These are phyloP conservation scores for Grammomys surdaster DNA, from an alignment of 2,113 vertebrate genomes.

Conservation along the genomic window DNA sequence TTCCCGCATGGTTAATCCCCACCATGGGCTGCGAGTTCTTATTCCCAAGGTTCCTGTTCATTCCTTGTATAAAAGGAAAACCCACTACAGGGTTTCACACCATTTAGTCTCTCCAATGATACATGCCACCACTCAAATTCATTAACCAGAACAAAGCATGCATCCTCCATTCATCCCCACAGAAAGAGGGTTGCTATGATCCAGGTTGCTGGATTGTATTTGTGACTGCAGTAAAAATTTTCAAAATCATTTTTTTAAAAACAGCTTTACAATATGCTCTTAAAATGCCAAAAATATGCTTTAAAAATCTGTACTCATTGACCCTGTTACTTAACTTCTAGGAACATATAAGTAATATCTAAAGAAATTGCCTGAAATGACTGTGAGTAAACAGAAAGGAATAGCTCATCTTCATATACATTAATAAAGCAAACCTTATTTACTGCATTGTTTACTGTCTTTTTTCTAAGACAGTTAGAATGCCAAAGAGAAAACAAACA, in stretches of 20 bases:
- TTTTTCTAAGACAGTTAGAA: background rate
- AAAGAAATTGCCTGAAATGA: background rate
- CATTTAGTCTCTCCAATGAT: background rate
- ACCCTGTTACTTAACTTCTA: background rate
- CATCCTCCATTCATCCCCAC: background rate
- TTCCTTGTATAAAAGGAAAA: background rate
- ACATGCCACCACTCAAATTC: background rate
- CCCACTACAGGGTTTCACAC: background rate
- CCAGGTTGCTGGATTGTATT: background rate
- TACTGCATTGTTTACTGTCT: background rate
- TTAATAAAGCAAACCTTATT: background rate
- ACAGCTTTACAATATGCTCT: background rate
- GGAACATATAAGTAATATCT: constrained; percentile 25
- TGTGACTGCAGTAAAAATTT: background rate
- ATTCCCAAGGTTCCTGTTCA: background rate
- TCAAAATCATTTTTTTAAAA: background rate
- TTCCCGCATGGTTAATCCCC: background rate
- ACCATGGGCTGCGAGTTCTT: background rate
- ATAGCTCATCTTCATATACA: background rate
- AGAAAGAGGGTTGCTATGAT: background rate
- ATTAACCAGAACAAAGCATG: background rate
- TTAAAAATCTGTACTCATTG: background rate
- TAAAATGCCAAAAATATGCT: background rate
- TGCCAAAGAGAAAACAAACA: background rate
- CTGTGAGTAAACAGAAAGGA: background rate